Evolutionary conservation across 2,888 invertebrate species (phyloP), one percentile per base, ranked within the genome.

Genomic region (Tanypteryx hageni): DNA sequence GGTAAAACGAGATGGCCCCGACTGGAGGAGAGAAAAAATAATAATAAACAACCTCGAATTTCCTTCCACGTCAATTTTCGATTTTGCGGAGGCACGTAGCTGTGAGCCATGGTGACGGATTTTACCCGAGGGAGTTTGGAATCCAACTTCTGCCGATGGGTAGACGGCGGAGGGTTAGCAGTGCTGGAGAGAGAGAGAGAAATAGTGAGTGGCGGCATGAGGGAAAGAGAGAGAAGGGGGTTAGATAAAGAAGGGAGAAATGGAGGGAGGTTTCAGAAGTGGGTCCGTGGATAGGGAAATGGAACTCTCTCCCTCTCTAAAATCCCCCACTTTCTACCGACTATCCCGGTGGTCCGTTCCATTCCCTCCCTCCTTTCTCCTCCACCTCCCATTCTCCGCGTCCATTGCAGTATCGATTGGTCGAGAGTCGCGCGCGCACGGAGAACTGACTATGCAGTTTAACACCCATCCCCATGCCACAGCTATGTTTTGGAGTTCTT

Each of bases 371-470:
- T 44, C 44, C 64, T 14, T 18, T 64, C 68, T 1, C 0, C n/a
- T 18, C 18, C 16, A 18, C 18, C 68, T 22, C 8, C 68, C n/a
- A 10, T 22, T 1, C 5, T 4, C 68, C 18, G n/a, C 68, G 68
- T n/a, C 76, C 76, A 76, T 76, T 76, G 76, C 76, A 76, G 11
- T 76, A 76, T 76, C 76, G 76, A 76, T 76, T 27, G 22, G 68
- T 68, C 22, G 76, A 27, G 76, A 27, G n/a, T 68, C 68, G 27
- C 76, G 76, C 76, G 76, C 76, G 22, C 76, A 76, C 68, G 1
- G 68, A 44, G 44, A 44, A 68, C 76, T 76, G 76, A 76, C 76
- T 76, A 76, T 76, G 76, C 76, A 76, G 76, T 76, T 76, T 76
- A 76, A 76, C 76, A 76, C 76, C 16, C 68, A 76, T 76, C 27